Evolutionary conservation across 2,113 vertebrate species (phyloP).

Genomic region (Chloroceryle aenea): DNA sequence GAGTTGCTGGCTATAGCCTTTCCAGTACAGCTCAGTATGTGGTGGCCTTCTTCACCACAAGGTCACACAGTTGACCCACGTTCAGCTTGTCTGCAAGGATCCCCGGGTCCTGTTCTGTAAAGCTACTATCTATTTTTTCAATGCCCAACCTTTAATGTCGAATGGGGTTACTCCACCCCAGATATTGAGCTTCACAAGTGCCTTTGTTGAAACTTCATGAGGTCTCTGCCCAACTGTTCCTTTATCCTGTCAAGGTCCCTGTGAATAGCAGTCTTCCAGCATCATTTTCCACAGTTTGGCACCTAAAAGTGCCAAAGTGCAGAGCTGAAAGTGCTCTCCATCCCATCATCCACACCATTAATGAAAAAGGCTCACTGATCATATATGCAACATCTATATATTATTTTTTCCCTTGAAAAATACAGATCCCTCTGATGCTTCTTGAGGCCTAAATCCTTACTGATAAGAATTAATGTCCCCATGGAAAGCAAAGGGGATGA

Average conservation of each 20-base stretch:
- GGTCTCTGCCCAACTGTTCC: background rate
- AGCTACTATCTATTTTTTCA: background rate
- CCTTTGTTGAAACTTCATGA: background rate
- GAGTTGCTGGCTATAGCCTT: background rate
- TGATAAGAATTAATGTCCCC: background rate
- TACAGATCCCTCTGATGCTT: background rate
- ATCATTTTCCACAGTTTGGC: background rate
- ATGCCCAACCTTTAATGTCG: background rate
- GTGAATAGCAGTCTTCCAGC: background rate
- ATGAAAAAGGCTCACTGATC: background rate
- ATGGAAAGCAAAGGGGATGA: background rate
- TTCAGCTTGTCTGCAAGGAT: conserved; percentile 6
- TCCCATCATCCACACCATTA: background rate
- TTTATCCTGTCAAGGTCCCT: background rate
- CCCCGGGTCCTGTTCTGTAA: background rate
- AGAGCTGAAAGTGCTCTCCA: background rate
- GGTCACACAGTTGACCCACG: conserved; percentile 22
- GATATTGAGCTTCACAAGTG: background rate
- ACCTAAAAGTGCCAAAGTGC: background rate
- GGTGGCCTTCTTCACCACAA: conserved; percentile 5
- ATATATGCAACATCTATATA: background rate
- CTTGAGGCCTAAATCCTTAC: background rate
- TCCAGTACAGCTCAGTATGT: conserved; percentile 2
- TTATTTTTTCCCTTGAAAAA: background rate
- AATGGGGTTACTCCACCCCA: background rate